A percentile compares a stretch with the other conserved stretches of the same genome.
These are phyloP conservation scores for Thalassarche chlororhynchos DNA, from an alignment of 2,113 vertebrate genomes.

Conservation along the genomic window DNA sequence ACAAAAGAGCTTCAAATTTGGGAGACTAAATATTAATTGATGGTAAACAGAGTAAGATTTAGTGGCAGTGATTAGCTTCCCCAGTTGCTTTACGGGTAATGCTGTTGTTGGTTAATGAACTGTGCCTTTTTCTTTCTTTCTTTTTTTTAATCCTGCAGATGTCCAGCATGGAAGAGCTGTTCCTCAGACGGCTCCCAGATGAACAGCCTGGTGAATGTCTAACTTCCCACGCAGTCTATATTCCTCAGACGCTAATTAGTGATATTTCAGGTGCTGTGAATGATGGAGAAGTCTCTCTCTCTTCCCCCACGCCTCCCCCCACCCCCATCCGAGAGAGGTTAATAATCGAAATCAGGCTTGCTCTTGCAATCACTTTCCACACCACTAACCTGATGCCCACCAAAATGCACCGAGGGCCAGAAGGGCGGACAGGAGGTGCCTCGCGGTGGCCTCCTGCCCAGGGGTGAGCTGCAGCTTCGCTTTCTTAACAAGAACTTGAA, in stretches of 20 bases:
- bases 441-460: neutral
- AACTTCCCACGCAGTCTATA: constrained; percentile 60
- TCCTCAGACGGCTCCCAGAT: constrained; percentile 30
- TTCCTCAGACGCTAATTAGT: constrained; percentile 62
- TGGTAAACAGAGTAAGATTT: constrained; percentile 42
- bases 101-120: constrained; percentile 40
- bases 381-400: neutral
- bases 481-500: neutral
- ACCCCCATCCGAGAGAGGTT: neutral
- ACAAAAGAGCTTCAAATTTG: neutral
- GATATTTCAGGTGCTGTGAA: constrained; percentile 26
- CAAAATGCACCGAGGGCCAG: neutral
- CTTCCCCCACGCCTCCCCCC: too few species aligned
- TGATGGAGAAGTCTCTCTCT: neutral
- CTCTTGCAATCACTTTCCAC: neutral
- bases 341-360: neutral
- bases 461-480: neutral
- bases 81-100: neutral
- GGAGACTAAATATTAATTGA: constrained; percentile 50
- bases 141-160: constrained; percentile 13
- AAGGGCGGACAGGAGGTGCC: neutral
- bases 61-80: constrained; percentile 30
- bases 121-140: neutral
- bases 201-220: constrained; percentile 34
- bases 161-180: neutral